Evolutionary conservation across 2,113 vertebrate species (phyloP).

Genomic region (Acrocephalus arundinaceus): DNA sequence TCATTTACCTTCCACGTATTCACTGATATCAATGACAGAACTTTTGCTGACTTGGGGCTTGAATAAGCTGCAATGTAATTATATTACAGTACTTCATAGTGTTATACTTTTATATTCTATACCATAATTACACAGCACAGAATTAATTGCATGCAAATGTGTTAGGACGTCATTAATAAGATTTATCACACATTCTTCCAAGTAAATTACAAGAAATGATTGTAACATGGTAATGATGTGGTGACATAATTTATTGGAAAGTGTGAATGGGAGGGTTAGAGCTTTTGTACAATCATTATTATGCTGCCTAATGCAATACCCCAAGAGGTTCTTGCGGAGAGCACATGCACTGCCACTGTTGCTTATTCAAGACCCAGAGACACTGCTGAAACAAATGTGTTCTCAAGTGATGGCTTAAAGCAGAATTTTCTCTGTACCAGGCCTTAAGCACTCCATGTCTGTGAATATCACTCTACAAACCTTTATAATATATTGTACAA

Average conservation of each 20-base stretch:
- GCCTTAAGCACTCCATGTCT: background rate
- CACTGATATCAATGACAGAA: background rate
- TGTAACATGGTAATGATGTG: background rate
- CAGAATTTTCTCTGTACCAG: background rate
- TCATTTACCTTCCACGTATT: slow-evolving; percentile 5
- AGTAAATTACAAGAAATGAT: background rate
- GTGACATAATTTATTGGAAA: background rate
- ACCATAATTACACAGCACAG: slow-evolving; percentile 8
- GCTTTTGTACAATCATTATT: background rate
- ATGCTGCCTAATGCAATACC: background rate
- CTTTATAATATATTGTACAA: background rate
- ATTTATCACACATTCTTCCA: background rate
- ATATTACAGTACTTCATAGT: background rate
- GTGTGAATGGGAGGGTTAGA: background rate
- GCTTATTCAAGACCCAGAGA: background rate
- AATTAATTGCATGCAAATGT: slow-evolving; percentile 25
- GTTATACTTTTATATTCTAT: background rate
- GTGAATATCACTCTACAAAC: background rate
- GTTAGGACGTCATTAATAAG: background rate
- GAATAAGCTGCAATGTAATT: slow-evolving; percentile 24
- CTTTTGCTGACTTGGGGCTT: background rate
- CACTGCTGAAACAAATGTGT: background rate
- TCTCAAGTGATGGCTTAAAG: background rate
- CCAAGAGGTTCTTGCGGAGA: background rate
- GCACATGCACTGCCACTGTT: background rate